These are phyloP conservation scores for Enteromius unitaeniatus DNA, from an alignment of 2,797 vertebrate species.

Conservation along the genomic window DNA sequence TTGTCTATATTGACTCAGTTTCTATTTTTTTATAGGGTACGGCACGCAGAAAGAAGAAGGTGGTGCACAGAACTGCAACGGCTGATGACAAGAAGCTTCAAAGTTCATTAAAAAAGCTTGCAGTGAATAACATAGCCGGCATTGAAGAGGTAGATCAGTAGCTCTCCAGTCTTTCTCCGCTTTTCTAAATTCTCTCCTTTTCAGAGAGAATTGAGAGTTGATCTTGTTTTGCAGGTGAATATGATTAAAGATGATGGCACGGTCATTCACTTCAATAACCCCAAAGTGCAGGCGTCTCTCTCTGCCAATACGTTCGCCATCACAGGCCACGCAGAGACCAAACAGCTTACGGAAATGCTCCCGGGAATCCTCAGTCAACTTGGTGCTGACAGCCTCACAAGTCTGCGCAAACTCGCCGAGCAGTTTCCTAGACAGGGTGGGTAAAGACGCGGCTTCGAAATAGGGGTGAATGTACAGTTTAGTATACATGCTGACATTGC, in stretches of 20 bases:
- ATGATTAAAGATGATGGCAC: conserved; percentile 99
- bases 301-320: conserved; percentile 98
- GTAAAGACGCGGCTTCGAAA: conserved; percentile 20
- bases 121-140: conserved; percentile 97
- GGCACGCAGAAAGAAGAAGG: conserved; percentile 99
- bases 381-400: conserved; percentile 96
- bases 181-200: not conserved
- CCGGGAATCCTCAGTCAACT: conserved; percentile 98
- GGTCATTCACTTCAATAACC: conserved; percentile 99
- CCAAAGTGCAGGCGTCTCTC: conserved; percentile 97
- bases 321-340: conserved; percentile 95
- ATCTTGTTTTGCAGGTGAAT: conserved; percentile 83
- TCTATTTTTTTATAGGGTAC: conserved; percentile 81
- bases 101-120: conserved; percentile 96
- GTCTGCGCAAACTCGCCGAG: conserved; percentile 96
- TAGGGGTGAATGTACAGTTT: not conserved
- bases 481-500: not conserved
- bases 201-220: not conserved
- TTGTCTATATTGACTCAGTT: not conserved
- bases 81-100: conserved; percentile 99
- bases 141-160: conserved; percentile 91
- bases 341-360: conserved; percentile 99
- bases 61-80: conserved; percentile 96
- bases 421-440: conserved; percentile 96
- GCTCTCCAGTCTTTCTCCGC: not conserved